A percentile compares a stretch with the other conserved stretches of the same genome.
Evolutionary conservation across 2,797 vertebrate genomes (phyloP).

Genomic region (Clarias platycephalus): DNA sequence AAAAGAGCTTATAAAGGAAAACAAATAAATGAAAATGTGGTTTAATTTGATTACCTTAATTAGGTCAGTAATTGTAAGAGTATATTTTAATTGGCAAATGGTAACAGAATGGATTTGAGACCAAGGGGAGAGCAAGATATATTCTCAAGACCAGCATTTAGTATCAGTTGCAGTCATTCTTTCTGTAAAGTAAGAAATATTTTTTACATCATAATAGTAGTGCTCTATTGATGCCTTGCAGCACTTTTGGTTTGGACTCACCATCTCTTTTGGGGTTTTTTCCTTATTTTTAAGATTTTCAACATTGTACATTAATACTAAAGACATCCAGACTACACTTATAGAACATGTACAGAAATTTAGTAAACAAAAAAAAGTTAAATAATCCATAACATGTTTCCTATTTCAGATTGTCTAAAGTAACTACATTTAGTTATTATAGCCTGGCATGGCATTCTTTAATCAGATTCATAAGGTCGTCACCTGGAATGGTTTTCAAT

Average conservation of each 20-base stretch:
- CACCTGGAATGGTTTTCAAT: no score
- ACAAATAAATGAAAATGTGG: background rate
- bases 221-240: slow-evolving; percentile 3
- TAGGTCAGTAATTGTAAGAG: background rate
- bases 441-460: no score
- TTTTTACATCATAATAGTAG: background rate
- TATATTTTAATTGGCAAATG: background rate
- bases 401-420: no score
- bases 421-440: no score
- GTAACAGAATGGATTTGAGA: background rate
- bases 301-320: no score
- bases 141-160: background rate
- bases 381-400: no score
- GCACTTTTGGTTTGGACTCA: background rate
- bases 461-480: no score
- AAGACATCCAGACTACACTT: no score
- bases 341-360: no score
- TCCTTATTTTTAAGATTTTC: no score
- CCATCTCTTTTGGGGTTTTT: no score
- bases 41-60: background rate
- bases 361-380: no score
- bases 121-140: background rate
- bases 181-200: slow-evolving; percentile 3
- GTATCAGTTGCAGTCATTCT: background rate
- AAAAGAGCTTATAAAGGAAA: background rate